Conservation (phyloP, 2,113 vertebrate species). For the Blennius ocellaris region DNA sequence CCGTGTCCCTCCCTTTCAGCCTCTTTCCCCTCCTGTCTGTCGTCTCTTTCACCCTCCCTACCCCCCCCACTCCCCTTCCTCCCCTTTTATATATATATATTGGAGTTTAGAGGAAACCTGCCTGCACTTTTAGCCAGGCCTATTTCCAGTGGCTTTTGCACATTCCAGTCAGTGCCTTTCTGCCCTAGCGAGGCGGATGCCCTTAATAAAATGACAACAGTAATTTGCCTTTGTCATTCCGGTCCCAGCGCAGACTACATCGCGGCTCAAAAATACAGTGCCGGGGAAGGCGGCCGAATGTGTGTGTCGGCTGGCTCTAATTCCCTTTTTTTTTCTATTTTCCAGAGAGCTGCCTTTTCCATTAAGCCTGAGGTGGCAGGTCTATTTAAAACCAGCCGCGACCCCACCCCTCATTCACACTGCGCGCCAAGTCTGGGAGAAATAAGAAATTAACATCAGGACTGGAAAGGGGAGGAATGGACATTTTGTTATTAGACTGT, state of each 20-base stretch:
- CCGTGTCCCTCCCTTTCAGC: background rate
- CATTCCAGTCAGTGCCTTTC: constrained; percentile 91
- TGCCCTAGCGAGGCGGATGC: constrained; percentile 93
- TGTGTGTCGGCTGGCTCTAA: constrained; percentile 97
- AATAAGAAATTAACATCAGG: constrained; percentile 99
- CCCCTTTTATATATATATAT: constrained; percentile 58
- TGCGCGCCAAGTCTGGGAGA: constrained; percentile 89
- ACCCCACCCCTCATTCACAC: constrained; percentile 96
- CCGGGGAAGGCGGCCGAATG: constrained; percentile 89
- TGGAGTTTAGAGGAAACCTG: constrained; percentile 52
- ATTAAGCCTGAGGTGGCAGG: constrained; percentile 98
- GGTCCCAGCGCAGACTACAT: constrained; percentile 88
- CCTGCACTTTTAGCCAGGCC: constrained; percentile 58
- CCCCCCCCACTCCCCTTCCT: constrained; percentile 65
- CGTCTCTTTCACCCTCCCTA: constrained; percentile 3
- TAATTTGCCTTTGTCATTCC: constrained; percentile 99
- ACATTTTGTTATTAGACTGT: constrained; percentile 97
- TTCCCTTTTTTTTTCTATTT: constrained; percentile 97
- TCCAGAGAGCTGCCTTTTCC: constrained; percentile 99
- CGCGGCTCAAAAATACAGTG: constrained; percentile 99
- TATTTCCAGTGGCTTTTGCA: constrained; percentile 84
- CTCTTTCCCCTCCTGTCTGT: background rate
- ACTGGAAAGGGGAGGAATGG: constrained; percentile 77
- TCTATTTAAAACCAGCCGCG: constrained; percentile 98
- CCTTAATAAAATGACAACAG: constrained; percentile 99